phyloP scores from a whole-genome alignment of 2,113 vertebrate species.

The Heterocephalus glaber region DNA sequence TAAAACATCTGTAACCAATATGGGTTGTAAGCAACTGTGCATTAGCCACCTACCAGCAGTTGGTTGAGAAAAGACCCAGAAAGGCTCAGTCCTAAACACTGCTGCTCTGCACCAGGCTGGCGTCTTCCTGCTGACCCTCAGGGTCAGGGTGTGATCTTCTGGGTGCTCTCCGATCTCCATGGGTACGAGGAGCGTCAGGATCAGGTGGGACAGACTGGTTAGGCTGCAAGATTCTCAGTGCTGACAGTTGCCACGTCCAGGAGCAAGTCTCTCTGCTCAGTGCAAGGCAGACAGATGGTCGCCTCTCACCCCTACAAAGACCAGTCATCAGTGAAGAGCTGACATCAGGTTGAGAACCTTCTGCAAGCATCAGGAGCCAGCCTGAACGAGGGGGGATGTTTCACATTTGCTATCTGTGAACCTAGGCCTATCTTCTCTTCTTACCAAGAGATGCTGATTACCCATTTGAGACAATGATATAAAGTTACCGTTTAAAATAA shows the following conservation, averaged over 20 bases:
- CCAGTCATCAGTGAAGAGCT: background rate
- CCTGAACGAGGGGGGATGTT: fast-evolving
- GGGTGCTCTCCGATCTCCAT: background rate
- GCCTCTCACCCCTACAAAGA: background rate
- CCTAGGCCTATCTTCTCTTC: background rate
- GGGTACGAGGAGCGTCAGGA: too few relatives aligned
- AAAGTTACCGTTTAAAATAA: conserved; percentile 9
- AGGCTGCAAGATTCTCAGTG: background rate
- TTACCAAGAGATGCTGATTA: background rate
- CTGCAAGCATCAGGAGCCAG: background rate
- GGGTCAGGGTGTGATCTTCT: background rate
- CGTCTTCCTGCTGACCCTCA: background rate
- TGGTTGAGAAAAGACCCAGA: background rate
- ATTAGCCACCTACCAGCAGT: background rate
- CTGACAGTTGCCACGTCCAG: background rate
- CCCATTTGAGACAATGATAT: background rate
- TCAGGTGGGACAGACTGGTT: background rate
- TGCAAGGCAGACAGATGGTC: background rate
- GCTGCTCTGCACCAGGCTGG: fast-evolving
- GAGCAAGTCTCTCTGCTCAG: background rate
- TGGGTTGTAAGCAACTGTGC: background rate
- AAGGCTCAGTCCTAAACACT: background rate
- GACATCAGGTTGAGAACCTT: background rate
- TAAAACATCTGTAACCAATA: background rate
- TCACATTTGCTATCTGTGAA: background rate